Evolutionary conservation across 2,888 invertebrate genomes (phyloP), one percentile per base, ranked within the genome.

Genomic region (Athalia circularis): DNA sequence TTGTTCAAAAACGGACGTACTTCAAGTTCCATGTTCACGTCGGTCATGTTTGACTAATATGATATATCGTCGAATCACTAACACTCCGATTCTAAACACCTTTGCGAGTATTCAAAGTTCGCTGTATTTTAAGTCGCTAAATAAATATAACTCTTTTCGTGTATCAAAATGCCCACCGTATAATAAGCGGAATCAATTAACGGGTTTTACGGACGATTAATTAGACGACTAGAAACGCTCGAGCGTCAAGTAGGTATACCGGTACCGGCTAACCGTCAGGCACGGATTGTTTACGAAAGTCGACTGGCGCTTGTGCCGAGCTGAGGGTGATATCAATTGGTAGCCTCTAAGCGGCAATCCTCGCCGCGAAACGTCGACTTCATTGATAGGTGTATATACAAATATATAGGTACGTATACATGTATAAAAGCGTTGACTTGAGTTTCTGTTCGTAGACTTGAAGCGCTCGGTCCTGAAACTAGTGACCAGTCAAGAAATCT

Each of bases 211-310:
- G 59, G 8, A 13, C 47, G 72, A 59, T 57, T 43, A 72, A 59
- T 72, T 72, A 59, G 72, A n/a, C 47, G 72, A 59, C 72, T 45
- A 47, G 57, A 72, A 59, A 59, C 68, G 54, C 6, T 59, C 72
- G 59, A n/a, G 9, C 43, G 29, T 6, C 64, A 45, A n/a, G 47
- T 48, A 48, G 29, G 47, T 48, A 11, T 4, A 3, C 43, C 8
- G 52, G 68, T 68, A 52, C 15, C 52, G 52, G 29, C 13, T 52
- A 54, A 70, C 70, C 59, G 57, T 72, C 72, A 59, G 72, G 45
- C 72, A 59, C 59, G 47, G 72, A 72, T 72, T 72, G 59, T 72
- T 72, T 72, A 72, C 72, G 72, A 59, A 72, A 72, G 59, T 72
- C 47, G 72, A 72, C 72, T 72, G 72, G 0, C 54, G 54, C 54